A percentile compares a stretch with the other conserved stretches of the same genome.
These are phyloP conservation scores for Sebastes itinus DNA, from an alignment of 2,797 vertebrate species.

Conservation along the genomic window DNA sequence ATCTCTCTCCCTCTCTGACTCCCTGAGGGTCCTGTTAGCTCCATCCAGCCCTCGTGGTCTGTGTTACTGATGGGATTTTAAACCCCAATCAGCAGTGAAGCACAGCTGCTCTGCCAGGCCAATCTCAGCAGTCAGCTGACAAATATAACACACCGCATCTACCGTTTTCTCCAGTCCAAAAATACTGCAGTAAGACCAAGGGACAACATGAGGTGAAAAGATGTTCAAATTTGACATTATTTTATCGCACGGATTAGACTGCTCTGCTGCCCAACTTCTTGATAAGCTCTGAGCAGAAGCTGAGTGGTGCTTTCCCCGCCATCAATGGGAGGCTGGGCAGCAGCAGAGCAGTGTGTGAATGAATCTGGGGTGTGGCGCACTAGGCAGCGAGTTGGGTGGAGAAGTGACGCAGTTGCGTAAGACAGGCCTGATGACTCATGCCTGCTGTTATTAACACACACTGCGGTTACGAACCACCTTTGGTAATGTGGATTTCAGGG, in stretches of 20 bases:
- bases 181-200: neutral
- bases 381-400: conserved; percentile 65
- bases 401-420: conserved; percentile 74
- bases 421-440: conserved; percentile 76
- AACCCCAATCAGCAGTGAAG: conserved; percentile 30
- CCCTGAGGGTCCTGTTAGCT: conserved; percentile 46
- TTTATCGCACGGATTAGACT: conserved; percentile 29
- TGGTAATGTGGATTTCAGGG: conserved; percentile 41
- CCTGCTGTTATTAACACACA: conserved; percentile 74
- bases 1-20: conserved; percentile 9
- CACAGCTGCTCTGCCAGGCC: conserved; percentile 32
- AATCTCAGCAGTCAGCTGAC: neutral
- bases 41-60: conserved; percentile 30
- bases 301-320: conserved; percentile 40
- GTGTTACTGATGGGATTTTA: conserved; percentile 34
- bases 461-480: conserved; percentile 63
- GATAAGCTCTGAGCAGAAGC: conserved; percentile 11
- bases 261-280: conserved; percentile 7
- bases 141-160: conserved; percentile 27
- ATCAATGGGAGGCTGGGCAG: conserved; percentile 73
- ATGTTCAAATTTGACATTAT: neutral
- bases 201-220: neutral
- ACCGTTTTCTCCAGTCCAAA: neutral
- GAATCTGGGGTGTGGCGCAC: conserved; percentile 74
- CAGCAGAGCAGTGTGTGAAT: conserved; percentile 70